Evolutionary conservation across 2,888 invertebrate genomes (phyloP), one percentile per base, ranked within the genome.

Genomic region (Hydroisotoma schaefferi): DNA sequence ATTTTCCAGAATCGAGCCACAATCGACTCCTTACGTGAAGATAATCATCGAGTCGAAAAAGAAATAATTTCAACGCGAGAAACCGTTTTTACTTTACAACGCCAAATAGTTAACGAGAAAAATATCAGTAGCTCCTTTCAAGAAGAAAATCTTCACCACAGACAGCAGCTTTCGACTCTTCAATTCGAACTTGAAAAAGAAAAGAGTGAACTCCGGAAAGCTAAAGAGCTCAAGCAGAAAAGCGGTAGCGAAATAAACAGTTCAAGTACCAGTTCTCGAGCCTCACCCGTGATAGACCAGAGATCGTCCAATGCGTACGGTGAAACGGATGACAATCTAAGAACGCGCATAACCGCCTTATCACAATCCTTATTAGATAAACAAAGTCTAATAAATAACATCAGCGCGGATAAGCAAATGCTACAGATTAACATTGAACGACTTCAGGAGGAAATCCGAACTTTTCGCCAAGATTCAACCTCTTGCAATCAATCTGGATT

Each of bases 1-100:
- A 76, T 83, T 62, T 81, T 82, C 55, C 80, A 81, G 62, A 69
- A 61, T 38, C 63, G 69, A 18, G 60, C 66, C 69, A 75, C 51
- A 76, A 78, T 61, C 74, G 78, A 72, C 6, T 61, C 65, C 4
- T 49, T 72, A 27, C 62, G 62, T 29, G 71, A 72, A 40, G 72
- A 72, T 23, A 69, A 65, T 51, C 28, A 60, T 12, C 49, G 69
- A 20, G 46, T 71, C 25, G 72, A 72, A 63, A 37, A 53, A 8
- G 72, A 72, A 61, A 46, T 72, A 5, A 57, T 55, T 22, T 62
- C 46, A 5, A 15, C 66, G 18, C 59, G 72, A 1, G 53, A 47
- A 5, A 54, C 40, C 12, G 60, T 61, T 10, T 48, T 59, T 2
- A 67, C 69, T 22, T 55, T 65, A n/a, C 63, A 63, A 44, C 55